phyloP scores from a whole-genome alignment of 2,113 vertebrate species.

The Neotoma lepida region DNA sequence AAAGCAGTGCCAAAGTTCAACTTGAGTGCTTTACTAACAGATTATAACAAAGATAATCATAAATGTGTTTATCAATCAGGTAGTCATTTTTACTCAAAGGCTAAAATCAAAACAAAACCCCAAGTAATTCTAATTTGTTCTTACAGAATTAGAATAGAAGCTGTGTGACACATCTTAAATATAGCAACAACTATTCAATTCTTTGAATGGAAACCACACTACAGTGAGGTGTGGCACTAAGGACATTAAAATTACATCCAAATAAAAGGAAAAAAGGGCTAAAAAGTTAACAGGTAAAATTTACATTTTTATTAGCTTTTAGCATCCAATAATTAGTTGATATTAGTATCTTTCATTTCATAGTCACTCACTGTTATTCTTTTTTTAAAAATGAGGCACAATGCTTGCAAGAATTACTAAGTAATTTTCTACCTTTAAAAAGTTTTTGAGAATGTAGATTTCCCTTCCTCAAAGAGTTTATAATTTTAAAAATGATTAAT shows the following conservation, averaged over 20 bases:
- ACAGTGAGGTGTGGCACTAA: not conserved
- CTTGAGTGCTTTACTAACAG: conserved; percentile 37
- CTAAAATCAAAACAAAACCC: not conserved
- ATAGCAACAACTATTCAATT: not conserved
- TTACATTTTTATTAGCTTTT: conserved; percentile 27
- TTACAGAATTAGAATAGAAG: not conserved
- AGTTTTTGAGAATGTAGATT: not conserved
- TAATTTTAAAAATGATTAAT: conserved; percentile 30
- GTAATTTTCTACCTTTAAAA: not conserved
- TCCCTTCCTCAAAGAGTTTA: not conserved
- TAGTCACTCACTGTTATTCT: not conserved
- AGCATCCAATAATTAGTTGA: not conserved
- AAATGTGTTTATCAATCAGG: not conserved
- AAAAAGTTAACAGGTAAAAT: conserved; percentile 4
- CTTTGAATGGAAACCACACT: not conserved
- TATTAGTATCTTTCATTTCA: not conserved
- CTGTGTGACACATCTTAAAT: not conserved
- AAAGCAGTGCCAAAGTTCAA: conserved; percentile 62
- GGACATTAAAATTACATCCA: not conserved
- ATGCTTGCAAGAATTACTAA: conserved; percentile 29
- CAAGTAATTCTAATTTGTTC: not conserved
- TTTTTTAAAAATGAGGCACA: not conserved
- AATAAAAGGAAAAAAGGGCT: not conserved
- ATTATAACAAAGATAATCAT: conserved; percentile 52
- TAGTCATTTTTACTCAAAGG: not conserved